Evolutionary conservation across 2,113 vertebrate genomes (phyloP), one percentile per base, ranked within the genome.

Genomic region (Monopterus albus): DNA sequence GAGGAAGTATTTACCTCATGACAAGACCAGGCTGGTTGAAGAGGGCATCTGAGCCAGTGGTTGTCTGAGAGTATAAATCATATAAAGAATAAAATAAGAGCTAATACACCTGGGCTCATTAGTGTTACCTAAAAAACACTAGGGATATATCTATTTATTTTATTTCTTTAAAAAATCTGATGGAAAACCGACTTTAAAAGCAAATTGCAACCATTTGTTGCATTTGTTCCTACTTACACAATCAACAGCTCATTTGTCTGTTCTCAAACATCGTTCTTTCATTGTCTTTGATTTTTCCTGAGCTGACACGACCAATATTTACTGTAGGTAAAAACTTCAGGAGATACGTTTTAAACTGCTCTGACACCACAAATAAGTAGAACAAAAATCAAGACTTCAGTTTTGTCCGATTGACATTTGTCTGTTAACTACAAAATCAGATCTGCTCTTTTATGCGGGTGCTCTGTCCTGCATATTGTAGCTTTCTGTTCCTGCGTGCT

Each of bases 1-100:
- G 2, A 29, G 64, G 59, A 68, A 45, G 57, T 59, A 13, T 60
- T 57, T n/a, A 11, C 38, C 40, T 18, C 26, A 0, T n/a, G 58
- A 36, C 38, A 5, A 15, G 56, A 50, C 11, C 2, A 6, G 49
- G 29, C 75, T 77, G 69, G 79, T 83, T 64, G 42, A 47, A 53
- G 36, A 25, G 0, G 15, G 56, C 5, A 38, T 65, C 46, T 49
- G 31, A 51, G 33, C 18, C 20, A 39, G 28, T 36, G 57, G 26
- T 31, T 29, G 8, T 40, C n/a, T 35, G n/a, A 5, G 14, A 33
- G 17, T 12, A 11, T 17, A 23, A 33, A 29, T 5, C 5, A 31
- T 7, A n/a, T n/a, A n/a, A n/a, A n/a, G n/a, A n/a, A n/a, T n/a
- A n/a, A n/a, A 35, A 29, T 7, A 50, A 9, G 2, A 28, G n/a